Evolutionary conservation across 2,797 vertebrate species (phyloP).

Genomic region (Pipistrellus nathusii): DNA sequence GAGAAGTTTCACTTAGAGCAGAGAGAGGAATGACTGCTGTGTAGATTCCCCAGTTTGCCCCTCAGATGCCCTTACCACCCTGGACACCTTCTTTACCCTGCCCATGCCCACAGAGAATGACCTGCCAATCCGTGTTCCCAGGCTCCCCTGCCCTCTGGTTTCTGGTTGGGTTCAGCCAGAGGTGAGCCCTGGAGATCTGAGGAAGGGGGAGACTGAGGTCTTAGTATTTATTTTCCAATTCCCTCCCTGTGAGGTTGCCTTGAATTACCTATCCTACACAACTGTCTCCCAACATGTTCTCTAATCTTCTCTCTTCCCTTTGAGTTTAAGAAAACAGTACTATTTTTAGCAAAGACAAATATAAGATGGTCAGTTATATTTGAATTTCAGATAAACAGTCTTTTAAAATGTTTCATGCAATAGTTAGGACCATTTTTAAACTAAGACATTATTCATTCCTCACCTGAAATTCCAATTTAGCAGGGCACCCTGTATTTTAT

Average conservation of each 20-base stretch:
- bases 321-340: constrained; percentile 5
- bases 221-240: not conserved
- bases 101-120: not conserved
- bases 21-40: not conserved
- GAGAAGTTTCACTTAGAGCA: not conserved
- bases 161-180: not conserved
- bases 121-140: not conserved
- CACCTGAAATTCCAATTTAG: constrained; percentile 52
- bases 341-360: constrained; percentile 44
- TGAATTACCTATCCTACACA: not conserved
- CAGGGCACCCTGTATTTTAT: not conserved
- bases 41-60: not conserved
- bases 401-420: constrained; percentile 11
- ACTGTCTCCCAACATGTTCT: not conserved
- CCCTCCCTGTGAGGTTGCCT: not conserved
- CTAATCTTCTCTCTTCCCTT: not conserved
- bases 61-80: not conserved
- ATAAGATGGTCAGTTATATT: not conserved
- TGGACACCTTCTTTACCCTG: not conserved
- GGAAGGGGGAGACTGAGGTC: not conserved
- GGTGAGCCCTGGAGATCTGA: not conserved
- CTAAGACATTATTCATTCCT: not conserved
- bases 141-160: not conserved
- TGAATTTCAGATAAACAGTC: constrained; percentile 17
- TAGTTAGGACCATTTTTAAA: constrained; percentile 13